Evolutionary conservation across 2,797 vertebrate genomes (phyloP).

Genomic region (Cyclura pinguis): DNA sequence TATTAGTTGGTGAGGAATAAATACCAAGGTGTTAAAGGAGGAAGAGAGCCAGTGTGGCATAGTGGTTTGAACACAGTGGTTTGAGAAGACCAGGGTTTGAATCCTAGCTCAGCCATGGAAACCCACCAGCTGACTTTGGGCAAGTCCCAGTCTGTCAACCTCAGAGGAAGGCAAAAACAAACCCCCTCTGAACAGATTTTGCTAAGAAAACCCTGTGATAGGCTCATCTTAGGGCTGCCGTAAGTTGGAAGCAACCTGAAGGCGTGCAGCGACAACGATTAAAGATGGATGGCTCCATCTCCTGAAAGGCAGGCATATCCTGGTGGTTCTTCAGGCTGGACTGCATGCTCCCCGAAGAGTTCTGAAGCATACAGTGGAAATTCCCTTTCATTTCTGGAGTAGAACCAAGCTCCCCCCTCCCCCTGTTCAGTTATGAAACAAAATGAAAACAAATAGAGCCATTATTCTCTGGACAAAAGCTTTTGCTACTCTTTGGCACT

Average conservation of each 20-base stretch:
- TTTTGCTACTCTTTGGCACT: constrained; percentile 37
- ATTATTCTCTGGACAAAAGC: constrained; percentile 11
- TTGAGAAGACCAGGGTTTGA: no score
- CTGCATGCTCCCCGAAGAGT: neutral
- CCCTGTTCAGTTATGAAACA: constrained; percentile 36
- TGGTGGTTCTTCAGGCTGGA: neutral
- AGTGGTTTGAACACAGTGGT: no score
- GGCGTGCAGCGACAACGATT: no score
- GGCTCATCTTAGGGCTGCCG: no score
- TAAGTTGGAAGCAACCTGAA: no score
- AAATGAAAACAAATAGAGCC: constrained; percentile 25
- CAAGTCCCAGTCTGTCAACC: no score
- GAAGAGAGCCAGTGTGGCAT: no score
- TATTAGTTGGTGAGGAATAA: neutral
- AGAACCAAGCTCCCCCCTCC: constrained; percentile 9
- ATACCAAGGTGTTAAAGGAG: neutral
- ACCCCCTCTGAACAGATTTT: no score
- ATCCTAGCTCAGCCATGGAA: no score
- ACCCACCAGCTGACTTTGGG: no score
- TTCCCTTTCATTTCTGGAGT: neutral
- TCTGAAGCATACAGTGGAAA: constrained; percentile 4
- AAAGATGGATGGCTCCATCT: neutral
- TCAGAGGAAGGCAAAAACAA: no score
- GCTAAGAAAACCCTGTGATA: no score
- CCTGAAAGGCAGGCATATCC: neutral